Conservation (phyloP, 2,113 vertebrate species). For the Rhabdomys dilectus region DNA sequence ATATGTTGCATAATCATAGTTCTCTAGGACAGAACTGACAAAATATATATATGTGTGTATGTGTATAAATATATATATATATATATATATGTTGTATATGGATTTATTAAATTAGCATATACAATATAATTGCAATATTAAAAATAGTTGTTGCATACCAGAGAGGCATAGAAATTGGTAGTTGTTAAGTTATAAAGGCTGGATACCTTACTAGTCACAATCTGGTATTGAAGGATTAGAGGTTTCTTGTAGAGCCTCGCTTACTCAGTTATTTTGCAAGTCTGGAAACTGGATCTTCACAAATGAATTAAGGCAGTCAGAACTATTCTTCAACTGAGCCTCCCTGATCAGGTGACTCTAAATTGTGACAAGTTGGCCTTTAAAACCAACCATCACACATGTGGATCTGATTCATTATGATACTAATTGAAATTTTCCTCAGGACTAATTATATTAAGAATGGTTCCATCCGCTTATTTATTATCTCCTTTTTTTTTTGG, state of each 20-base stretch:
- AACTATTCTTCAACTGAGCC: background rate
- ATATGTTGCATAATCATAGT: background rate
- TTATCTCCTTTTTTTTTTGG: background rate
- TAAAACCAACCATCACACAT: background rate
- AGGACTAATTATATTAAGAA: background rate
- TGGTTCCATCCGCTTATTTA: conserved; percentile 10
- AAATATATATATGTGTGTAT: background rate
- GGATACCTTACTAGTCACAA: background rate
- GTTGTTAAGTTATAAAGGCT: background rate
- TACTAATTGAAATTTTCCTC: conserved; percentile 25
- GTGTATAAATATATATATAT: no score
- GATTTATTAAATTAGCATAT: background rate
- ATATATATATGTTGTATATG: background rate
- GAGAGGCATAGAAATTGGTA: background rate
- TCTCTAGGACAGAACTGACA: background rate
- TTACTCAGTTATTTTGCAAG: background rate
- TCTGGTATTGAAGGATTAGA: background rate
- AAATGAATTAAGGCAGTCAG: background rate
- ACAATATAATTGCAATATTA: background rate
- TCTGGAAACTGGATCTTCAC: background rate
- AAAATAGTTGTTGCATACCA: background rate
- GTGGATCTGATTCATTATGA: background rate
- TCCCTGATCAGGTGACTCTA: background rate
- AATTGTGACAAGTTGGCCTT: background rate
- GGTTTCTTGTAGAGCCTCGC: background rate